Evolutionary conservation across 1,140 invertebrate species (phyloP), one percentile per base, ranked within the genome.

Genomic region (Saccostrea echinata): DNA sequence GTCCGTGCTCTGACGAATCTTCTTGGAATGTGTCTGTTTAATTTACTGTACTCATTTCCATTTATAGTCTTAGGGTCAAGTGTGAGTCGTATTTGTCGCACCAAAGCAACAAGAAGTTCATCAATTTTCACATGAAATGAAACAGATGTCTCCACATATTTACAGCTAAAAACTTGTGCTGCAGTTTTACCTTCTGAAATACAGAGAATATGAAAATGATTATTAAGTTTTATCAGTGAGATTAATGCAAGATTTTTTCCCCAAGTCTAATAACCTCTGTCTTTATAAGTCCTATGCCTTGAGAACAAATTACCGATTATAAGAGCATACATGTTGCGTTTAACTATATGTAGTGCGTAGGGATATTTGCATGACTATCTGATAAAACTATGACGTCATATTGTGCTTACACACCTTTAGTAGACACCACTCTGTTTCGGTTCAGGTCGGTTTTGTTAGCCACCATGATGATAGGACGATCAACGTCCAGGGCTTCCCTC

Each of bases 381-480:
- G 55, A 61, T 21, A 21, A 61, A 61, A 61, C 18, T 8, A 61
- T 61, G 55, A 61, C 55, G 16, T 61, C 55, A 61, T 61, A 21
- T 18, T 61, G 6, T 6, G 18, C 3, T 52, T 18, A 81, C 90
- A 85, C 64, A 93, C 92, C 91, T 51, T 91, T 87, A 64, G 91
- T 88, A 13, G 82, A 88, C 12, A 99, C 97, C 33, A 97, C 96
- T 86, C 98, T 96, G 80, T 97, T 97, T 88, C 98, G 95, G 61
- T 97, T 98, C 43, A 99, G 96, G 95, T 99, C 98, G 18, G 97
- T 97, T 95, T 99, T 99, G 95, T 99, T 99, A 2, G 97, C 98
- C 0, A 98, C 98, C 2, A 99, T 53, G 12, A 92, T 85, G n/a
- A 92, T 88, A 16, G 91, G 87, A 52, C 89, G 30, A 55, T 91